Evolutionary conservation across 2,888 invertebrate species (phyloP).

Genomic region (Yponomeuta sedellus): DNA sequence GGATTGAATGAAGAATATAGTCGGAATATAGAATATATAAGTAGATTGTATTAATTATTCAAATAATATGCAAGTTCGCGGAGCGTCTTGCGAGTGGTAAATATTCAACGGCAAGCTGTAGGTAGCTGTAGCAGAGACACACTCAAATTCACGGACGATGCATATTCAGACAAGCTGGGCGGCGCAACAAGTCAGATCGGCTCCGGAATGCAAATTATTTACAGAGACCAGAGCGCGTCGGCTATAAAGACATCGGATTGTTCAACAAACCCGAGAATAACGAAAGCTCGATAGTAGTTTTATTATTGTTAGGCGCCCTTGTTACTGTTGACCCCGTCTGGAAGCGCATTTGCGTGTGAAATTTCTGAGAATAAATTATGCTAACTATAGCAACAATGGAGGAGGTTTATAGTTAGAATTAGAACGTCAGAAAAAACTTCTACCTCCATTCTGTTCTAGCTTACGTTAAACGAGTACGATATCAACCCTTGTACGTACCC

Average conservation of each 20-base stretch:
- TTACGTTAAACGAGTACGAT: no score
- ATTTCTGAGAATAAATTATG: background rate
- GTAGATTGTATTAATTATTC: background rate
- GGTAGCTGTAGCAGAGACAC: background rate
- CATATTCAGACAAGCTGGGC: background rate
- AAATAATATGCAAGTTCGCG: background rate
- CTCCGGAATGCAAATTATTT: slow-evolving; percentile 3
- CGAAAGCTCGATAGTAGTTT: background rate
- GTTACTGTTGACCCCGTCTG: background rate
- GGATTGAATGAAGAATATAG: no score
- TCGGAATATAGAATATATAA: no score
- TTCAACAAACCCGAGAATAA: background rate
- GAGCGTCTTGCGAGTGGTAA: background rate
- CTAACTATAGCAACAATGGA: background rate
- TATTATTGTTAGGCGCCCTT: background rate
- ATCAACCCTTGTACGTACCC: no score
- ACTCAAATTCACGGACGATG: background rate
- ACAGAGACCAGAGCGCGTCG: background rate
- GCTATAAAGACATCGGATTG: background rate
- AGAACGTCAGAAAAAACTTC: background rate
- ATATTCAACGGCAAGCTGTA: background rate
- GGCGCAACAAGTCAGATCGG: slow-evolving; percentile 1
- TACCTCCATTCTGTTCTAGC: background rate
- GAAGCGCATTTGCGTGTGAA: background rate
- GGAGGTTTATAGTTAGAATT: background rate